Evolutionary conservation across 2,113 vertebrate species (phyloP).

Genomic region (Glaucidium brasilianum): DNA sequence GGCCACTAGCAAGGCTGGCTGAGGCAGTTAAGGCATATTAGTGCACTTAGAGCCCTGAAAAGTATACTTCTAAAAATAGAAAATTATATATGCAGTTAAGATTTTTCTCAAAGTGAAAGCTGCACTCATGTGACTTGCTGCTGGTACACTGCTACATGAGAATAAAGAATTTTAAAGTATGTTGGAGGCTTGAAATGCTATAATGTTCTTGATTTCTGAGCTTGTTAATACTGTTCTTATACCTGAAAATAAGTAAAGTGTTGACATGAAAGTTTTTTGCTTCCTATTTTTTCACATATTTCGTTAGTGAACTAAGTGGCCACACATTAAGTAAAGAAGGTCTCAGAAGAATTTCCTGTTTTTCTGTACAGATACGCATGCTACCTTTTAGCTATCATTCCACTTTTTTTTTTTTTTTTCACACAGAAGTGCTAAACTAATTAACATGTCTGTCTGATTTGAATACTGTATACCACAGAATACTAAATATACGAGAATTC

Average conservation of each 20-base stretch:
- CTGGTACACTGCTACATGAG: neutral
- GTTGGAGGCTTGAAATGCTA: neutral
- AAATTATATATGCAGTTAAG: neutral
- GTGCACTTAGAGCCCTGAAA: neutral
- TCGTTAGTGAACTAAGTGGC: neutral
- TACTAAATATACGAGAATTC: neutral
- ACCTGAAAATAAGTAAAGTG: neutral
- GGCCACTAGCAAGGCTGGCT: neutral
- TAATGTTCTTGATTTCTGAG: neutral
- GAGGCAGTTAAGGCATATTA: neutral
- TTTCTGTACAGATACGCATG: neutral
- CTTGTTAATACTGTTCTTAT: neutral
- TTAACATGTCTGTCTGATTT: neutral
- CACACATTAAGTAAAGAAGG: neutral
- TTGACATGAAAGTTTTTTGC: neutral
- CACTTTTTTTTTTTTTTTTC: too few species aligned
- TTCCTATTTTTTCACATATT: neutral
- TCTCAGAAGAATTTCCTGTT: neutral
- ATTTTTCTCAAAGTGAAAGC: neutral
- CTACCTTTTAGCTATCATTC: neutral
- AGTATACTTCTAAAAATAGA: neutral
- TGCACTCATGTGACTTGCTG: neutral
- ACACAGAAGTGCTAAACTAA: accelerated
- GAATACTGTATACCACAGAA: neutral
- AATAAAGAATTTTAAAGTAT: neutral